Conservation (phyloP, 37 sponge, comb jelly and placozoan genomes). For the Tethya wilhelma region DNA sequence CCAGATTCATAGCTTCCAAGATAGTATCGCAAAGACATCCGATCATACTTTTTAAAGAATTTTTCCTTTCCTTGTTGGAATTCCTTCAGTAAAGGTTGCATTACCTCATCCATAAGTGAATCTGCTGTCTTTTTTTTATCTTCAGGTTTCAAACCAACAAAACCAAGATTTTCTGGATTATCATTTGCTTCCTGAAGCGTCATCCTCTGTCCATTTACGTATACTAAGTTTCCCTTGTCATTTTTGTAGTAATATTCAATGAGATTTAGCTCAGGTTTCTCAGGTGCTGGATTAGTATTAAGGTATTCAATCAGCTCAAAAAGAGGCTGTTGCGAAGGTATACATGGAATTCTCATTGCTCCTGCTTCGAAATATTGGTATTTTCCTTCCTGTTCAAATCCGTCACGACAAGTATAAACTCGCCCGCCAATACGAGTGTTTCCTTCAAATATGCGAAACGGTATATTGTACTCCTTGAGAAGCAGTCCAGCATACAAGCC, state of each 20-base stretch:
- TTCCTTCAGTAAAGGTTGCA: background rate
- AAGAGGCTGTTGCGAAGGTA: conserved; percentile 1
- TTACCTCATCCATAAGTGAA: conserved; percentile 5
- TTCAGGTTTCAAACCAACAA: background rate
- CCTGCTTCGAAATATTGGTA: conserved; percentile 34
- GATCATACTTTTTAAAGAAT: background rate
- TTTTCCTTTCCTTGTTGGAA: background rate
- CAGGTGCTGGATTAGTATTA: background rate
- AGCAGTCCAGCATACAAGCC: conserved; percentile 23
- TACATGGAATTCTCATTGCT: conserved; percentile 15
- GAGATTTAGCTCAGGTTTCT: background rate
- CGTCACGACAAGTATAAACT: conserved; percentile 4
- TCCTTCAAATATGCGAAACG: conserved; percentile 3
- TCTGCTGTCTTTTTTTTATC: conserved; percentile 1
- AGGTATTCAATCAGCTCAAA: background rate
- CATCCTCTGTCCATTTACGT: conserved; percentile 4
- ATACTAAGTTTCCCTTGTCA: background rate
- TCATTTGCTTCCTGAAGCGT: background rate
- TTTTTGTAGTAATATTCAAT: conserved; percentile 3
- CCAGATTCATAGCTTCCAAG: background rate
- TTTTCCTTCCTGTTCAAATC: background rate
- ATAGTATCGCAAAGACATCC: background rate
- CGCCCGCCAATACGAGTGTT: background rate
- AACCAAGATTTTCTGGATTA: background rate
- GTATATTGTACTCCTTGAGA: background rate